A percentile compares a stretch with the other conserved stretches of the same genome.
Evolutionary conservation across 2,888 invertebrate genomes (phyloP).

Genomic region (Stictocephala bisonia): DNA sequence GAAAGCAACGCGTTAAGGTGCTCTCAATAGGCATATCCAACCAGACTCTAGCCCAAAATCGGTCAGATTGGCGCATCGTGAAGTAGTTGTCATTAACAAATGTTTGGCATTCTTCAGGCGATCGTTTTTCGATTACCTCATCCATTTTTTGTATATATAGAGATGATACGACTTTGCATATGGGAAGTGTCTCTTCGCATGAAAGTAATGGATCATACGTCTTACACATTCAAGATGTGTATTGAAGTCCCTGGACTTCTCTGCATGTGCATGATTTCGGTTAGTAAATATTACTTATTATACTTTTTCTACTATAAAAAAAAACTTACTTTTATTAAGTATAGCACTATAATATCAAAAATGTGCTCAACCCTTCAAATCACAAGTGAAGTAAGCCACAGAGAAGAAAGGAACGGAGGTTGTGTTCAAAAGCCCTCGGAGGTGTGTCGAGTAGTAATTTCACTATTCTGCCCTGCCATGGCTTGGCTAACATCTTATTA

Average conservation of each 20-base stretch:
- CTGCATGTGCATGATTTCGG: too few species aligned
- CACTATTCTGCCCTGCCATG: too few species aligned
- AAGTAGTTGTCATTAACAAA: slow-evolving; percentile 52
- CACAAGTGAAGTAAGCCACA: too few species aligned
- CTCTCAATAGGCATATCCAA: slow-evolving; percentile 60
- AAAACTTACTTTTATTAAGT: too few species aligned
- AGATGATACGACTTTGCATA: slow-evolving; percentile 62
- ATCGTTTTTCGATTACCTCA: slow-evolving; percentile 56
- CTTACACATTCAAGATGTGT: slow-evolving; percentile 59
- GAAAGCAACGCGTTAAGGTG: slow-evolving; percentile 59
- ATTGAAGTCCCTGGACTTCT: slow-evolving; percentile 60
- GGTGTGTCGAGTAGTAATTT: too few species aligned
- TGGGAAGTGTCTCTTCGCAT: slow-evolving; percentile 62
- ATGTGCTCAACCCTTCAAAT: too few species aligned
- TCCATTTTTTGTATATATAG: slow-evolving; percentile 63
- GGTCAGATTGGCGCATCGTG: slow-evolving; percentile 46
- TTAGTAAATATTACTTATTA: too few species aligned
- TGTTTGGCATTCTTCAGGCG: slow-evolving; percentile 54
- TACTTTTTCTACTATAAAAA: too few species aligned
- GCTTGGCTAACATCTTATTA: too few species aligned
- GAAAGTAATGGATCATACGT: slow-evolving; percentile 62
- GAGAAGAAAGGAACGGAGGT: too few species aligned
- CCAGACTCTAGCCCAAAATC: slow-evolving; percentile 50
- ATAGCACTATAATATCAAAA: too few species aligned
- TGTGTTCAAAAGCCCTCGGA: too few species aligned